Conservation (phyloP, 64 coral and sea anemone genomes). For the Acropora yongei region DNA sequence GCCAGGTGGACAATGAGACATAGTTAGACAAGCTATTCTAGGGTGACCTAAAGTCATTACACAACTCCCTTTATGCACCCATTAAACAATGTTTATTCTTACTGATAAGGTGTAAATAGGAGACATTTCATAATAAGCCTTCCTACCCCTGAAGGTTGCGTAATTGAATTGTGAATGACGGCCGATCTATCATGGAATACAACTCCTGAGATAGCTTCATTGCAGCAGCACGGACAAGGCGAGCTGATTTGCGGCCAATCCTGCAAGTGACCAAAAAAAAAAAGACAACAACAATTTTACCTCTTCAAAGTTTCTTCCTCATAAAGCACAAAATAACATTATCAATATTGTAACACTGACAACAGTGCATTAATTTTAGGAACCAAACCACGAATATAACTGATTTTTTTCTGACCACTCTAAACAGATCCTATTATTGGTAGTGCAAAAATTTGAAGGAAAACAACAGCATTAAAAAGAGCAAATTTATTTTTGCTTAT, state of each 20-base stretch:
- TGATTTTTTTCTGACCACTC: too few relatives aligned
- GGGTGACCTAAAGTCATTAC: too few relatives aligned
- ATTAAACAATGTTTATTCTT: too few relatives aligned
- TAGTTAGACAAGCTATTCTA: too few relatives aligned
- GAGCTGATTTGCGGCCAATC: conserved; percentile 98
- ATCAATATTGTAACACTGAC: neutral
- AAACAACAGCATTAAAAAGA: too few relatives aligned
- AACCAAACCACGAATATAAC: too few relatives aligned
- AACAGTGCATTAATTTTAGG: neutral
- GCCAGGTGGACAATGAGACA: too few relatives aligned
- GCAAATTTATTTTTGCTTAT: too few relatives aligned
- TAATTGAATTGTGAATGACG: conserved; percentile 77
- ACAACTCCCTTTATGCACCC: too few relatives aligned
- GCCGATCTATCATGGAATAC: conserved; percentile 87
- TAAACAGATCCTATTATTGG: too few relatives aligned
- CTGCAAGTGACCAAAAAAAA: conserved; percentile 13
- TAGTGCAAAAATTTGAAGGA: too few relatives aligned
- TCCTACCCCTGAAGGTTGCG: conserved; percentile 92
- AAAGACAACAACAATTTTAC: neutral
- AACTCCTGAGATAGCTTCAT: conserved; percentile 95
- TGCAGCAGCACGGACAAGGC: conserved; percentile 92
- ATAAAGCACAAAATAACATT: neutral
- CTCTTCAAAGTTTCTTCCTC: neutral
- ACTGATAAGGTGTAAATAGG: too few relatives aligned
- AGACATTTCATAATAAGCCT: neutral